Percentiles rank a stretch among this genome's conserved stretches.
Evolutionary conservation across 1,140 invertebrate species (phyloP).

Genomic region (Cephus cinctus): DNA sequence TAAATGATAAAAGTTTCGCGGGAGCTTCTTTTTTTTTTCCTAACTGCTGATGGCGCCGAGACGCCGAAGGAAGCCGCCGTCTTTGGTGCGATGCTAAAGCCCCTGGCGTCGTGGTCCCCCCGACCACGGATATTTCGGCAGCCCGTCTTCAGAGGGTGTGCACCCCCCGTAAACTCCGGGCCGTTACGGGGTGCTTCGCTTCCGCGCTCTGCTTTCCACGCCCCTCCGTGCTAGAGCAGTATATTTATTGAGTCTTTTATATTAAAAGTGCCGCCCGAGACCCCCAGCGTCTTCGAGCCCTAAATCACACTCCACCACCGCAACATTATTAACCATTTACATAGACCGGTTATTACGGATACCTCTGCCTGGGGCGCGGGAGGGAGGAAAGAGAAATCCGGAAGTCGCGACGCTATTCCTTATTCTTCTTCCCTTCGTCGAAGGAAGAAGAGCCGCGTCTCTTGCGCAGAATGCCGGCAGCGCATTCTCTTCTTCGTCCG

Average conservation of each 20-base stretch:
- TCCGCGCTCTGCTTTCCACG: too few species aligned
- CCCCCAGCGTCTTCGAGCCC: slow-evolving; percentile 7
- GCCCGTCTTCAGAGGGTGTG: neutral
- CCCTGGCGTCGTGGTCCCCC: neutral
- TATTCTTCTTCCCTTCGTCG: neutral
- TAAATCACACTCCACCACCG: slow-evolving; percentile 27
- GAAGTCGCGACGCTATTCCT: neutral
- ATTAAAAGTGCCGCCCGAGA: slow-evolving; percentile 27
- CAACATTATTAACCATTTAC: slow-evolving; percentile 36
- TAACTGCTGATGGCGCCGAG: too few species aligned
- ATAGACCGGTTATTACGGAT: slow-evolving; percentile 27
- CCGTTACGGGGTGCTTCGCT: neutral
- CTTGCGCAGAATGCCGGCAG: too few species aligned
- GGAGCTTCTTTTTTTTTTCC: slow-evolving; percentile 3
- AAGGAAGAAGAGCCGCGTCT: too few species aligned
- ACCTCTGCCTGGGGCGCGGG: slow-evolving; percentile 4
- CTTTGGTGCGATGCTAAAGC: too few species aligned
- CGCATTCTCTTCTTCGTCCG: too few species aligned
- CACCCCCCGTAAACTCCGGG: neutral
- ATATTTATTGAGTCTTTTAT: slow-evolving; percentile 40
- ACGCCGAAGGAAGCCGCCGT: neutral
- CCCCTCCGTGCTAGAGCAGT: neutral
- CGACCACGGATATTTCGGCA: neutral
- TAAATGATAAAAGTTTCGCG: slow-evolving; percentile 33
- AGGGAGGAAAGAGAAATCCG: neutral